Evolutionary conservation across 2,113 vertebrate species (phyloP).

Genomic region (Limnothrissa miodon): DNA sequence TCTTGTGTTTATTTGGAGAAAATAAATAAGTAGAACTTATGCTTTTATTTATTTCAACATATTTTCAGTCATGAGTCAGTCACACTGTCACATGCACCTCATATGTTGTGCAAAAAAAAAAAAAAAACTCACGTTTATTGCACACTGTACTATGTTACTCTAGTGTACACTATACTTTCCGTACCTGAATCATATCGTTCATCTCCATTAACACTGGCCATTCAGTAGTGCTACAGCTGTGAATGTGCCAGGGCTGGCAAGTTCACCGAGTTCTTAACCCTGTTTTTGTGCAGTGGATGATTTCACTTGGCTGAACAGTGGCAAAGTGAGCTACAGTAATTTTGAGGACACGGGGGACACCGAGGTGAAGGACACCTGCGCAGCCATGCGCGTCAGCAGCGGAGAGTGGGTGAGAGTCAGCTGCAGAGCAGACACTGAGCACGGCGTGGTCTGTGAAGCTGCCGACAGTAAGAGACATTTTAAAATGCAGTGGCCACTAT

Average conservation of each 20-base stretch:
- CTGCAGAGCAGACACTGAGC: constrained; percentile 70
- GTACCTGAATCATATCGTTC: neutral
- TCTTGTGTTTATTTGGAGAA: too few relatives aligned
- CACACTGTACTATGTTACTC: neutral
- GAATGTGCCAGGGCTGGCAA: too few relatives aligned
- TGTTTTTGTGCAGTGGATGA: constrained; percentile 62
- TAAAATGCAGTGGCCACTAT: neutral
- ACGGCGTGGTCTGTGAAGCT: constrained; percentile 78
- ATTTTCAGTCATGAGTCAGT: too few relatives aligned
- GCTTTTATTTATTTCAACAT: neutral
- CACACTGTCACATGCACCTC: too few relatives aligned
- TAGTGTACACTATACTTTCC: neutral
- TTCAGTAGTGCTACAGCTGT: too few relatives aligned
- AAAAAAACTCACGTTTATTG: neutral
- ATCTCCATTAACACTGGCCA: neutral
- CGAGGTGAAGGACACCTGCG: constrained; percentile 74
- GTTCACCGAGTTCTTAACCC: neutral
- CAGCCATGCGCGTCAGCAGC: constrained; percentile 69
- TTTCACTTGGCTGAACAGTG: constrained; percentile 77
- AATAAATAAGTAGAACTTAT: neutral
- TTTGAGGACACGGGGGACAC: constrained; percentile 65
- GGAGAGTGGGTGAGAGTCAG: constrained; percentile 79
- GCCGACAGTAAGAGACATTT: constrained; percentile 67
- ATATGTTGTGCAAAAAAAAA: too few relatives aligned
- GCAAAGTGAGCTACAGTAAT: constrained; percentile 71